Base-by-base conservation (phyloP, 2,888 invertebrate genomes). In the Athalia circularis region DNA sequence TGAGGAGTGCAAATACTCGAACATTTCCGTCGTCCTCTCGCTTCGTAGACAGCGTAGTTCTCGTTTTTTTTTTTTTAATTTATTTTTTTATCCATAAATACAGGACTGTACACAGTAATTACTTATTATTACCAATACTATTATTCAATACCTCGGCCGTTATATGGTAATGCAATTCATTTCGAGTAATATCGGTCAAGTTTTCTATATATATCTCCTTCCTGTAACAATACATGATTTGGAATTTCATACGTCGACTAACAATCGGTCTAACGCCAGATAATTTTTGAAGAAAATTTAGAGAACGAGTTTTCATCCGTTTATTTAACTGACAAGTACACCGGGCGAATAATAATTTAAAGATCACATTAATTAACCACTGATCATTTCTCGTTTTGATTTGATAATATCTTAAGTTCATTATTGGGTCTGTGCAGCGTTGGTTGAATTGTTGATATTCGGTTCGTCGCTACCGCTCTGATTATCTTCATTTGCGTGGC, bases 401-500 rank as follows among this genome's bases (percentile, higher is more conserved):
- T 29, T 29, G 29, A 29, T 29, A 29, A 29, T 29, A 0, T 1
- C 29, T 29, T 29, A 2, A 29, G 29, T 29, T 29, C 57, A 59
- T 72, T 75, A 61, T 57, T 75, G 64, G 5, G 75, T 29, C 13
- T 70, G 62, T 15, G 62, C 43, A 29, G 29, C 29, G 15, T 64
- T 74, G 57, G 52, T 72, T 43, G 74, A 74, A 72, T 65, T 70
- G 45, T 81, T 82, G 76, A 81, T 68, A 79, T 77, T 80, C 65
- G 79, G 72, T 67, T 83, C 83, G 72, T 86, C 90, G 79, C 90
- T 90, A 79, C 91, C 88, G 77, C 78, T 81, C 59, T 78, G 68
- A 74, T 87, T 77, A 77, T 86, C 91, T 85, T 85, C 90, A 47
- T 94, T 94, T 0, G 94, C 94, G 88, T 97, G 97, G 87, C 97